Evolutionary conservation across 2,888 invertebrate species (phyloP).

Genomic region (Dusona sp.): DNA sequence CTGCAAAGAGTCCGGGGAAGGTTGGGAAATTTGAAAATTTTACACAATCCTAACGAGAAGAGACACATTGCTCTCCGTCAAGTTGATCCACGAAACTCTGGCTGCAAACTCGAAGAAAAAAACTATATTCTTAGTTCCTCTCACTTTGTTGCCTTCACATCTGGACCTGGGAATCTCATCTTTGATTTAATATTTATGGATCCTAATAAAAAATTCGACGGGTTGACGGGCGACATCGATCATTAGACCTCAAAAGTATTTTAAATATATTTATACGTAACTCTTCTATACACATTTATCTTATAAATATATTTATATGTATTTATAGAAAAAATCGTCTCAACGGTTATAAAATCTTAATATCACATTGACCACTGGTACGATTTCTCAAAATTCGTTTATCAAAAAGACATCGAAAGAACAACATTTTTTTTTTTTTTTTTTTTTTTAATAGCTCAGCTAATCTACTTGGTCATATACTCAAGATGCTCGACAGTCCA

Average conservation of each 20-base stretch:
- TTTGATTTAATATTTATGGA: slow-evolving; percentile 29
- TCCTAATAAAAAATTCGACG: slow-evolving; percentile 35
- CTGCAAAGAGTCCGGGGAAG: neutral
- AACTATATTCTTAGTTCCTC: slow-evolving; percentile 20
- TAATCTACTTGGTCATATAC: slow-evolving; percentile 31
- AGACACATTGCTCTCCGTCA: neutral
- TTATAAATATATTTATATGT: neutral
- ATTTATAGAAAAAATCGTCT: neutral
- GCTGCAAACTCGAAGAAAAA: slow-evolving; percentile 37
- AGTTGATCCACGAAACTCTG: slow-evolving; percentile 35
- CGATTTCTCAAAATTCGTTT: slow-evolving; percentile 6
- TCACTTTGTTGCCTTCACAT: slow-evolving; percentile 52
- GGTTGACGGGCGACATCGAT: slow-evolving; percentile 41
- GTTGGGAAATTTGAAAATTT: slow-evolving; percentile 67
- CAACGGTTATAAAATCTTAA: slow-evolving; percentile 7
- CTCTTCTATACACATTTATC: neutral
- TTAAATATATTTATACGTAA: slow-evolving; percentile 20
- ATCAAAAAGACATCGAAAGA: neutral
- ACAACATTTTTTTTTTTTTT: slow-evolving; percentile 1
- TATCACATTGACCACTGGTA: neutral
- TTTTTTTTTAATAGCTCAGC: neutral
- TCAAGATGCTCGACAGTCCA: neutral
- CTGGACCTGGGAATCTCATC: neutral
- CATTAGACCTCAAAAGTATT: slow-evolving; percentile 27
- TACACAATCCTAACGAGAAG: slow-evolving; percentile 24